These are phyloP conservation scores for Drosophila nigritarsus DNA, from an alignment of 2,888 invertebrate genomes.

Conservation along the genomic window DNA sequence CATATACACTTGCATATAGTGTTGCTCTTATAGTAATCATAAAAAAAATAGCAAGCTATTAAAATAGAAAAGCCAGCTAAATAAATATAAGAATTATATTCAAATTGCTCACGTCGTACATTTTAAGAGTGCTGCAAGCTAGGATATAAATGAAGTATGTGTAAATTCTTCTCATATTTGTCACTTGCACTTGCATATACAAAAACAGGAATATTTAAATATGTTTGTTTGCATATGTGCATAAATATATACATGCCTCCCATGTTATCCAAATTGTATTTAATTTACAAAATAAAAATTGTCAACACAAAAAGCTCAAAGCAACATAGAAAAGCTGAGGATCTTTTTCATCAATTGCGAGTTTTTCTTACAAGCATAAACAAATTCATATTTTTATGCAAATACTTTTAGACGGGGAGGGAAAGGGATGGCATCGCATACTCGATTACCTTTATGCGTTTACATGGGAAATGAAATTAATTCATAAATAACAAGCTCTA, in stretches of 20 bases:
- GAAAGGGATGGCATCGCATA: conserved; percentile 17
- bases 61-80: conserved; percentile 15
- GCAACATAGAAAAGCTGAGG: neutral
- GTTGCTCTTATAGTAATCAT: conserved; percentile 16
- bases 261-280: neutral
- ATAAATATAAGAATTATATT: neutral
- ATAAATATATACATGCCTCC: neutral
- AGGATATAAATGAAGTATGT: neutral
- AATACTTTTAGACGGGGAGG: conserved; percentile 26
- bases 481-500: conserved; percentile 76
- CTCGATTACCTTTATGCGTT: conserved; percentile 74
- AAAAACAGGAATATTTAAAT: neutral
- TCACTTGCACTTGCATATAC: neutral
- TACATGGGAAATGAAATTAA: conserved; percentile 71
- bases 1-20: neutral
- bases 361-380: conserved; percentile 13
- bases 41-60: conserved; percentile 20
- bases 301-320: neutral
- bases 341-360: conserved; percentile 37
- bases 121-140: neutral
- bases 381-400: conserved; percentile 62
- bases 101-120: neutral
- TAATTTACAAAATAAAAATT: neutral
- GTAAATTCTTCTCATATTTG: neutral
- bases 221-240: neutral